Evolutionary conservation across 2,113 vertebrate genomes (phyloP).

Genomic region (Vanacampus margaritifer): DNA sequence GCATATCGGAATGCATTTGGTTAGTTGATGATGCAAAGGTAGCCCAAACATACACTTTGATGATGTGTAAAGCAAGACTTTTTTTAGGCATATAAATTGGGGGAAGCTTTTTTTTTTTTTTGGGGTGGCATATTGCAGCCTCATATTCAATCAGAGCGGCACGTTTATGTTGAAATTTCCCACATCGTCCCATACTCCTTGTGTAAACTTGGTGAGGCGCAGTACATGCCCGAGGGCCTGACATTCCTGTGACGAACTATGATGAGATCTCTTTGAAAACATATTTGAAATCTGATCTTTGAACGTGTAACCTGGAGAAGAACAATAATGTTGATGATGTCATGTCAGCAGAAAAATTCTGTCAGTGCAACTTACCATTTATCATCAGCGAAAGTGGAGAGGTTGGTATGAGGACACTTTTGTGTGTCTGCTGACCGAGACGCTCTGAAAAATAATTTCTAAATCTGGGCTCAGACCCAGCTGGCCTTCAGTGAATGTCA

Average conservation of each 20-base stretch:
- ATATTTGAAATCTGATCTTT: conserved; percentile 34
- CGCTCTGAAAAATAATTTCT: conserved; percentile 28
- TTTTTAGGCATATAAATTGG: conserved; percentile 9
- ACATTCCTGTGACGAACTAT: conserved; percentile 10
- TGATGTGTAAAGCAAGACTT: conserved; percentile 8
- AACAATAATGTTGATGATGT: conserved; percentile 26
- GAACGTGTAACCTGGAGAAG: conserved; percentile 29
- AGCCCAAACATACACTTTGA: background rate
- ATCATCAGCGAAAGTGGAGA: conserved; percentile 29
- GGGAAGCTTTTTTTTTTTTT: conserved; percentile 31
- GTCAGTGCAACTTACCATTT: conserved; percentile 9
- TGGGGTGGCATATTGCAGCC: background rate
- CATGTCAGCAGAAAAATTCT: conserved; percentile 14
- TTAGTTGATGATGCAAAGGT: background rate
- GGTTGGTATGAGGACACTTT: conserved; percentile 10
- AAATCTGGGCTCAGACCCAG: conserved; percentile 50
- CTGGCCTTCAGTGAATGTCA: conserved; percentile 46
- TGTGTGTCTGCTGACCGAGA: background rate
- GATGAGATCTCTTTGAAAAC: conserved; percentile 24
- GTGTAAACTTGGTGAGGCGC: background rate
- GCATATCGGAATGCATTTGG: conserved; percentile 26
- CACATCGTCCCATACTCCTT: background rate
- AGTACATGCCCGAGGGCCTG: conserved; percentile 13
- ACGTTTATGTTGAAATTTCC: conserved; percentile 9
- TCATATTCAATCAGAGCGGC: background rate